phyloP scores from a whole-genome alignment of 2,888 invertebrate species.

The Neuroscelio doddi region DNA sequence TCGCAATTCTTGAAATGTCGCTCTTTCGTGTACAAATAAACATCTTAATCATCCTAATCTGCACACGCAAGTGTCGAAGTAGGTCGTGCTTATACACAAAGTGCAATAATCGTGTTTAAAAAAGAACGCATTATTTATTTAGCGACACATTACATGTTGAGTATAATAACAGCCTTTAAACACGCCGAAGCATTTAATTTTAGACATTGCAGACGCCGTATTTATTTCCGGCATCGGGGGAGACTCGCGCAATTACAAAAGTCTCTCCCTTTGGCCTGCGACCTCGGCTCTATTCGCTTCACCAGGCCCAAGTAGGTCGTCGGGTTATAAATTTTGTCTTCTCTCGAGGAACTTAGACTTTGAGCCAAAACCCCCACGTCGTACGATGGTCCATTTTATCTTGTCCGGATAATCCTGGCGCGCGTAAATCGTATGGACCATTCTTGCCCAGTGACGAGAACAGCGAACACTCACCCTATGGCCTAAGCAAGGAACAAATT shows the following conservation, averaged over 20 bases:
- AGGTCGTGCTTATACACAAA: too few species aligned
- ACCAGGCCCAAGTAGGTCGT: constrained; percentile 26
- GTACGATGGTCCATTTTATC: constrained; percentile 42
- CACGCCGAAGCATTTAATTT: constrained; percentile 52
- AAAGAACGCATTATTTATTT: too few species aligned
- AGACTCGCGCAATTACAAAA: constrained; percentile 35
- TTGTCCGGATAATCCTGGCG: constrained; percentile 39
- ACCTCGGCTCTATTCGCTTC: background rate
- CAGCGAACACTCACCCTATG: constrained; percentile 1
- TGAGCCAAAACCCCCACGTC: constrained; percentile 4
- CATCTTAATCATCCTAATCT: too few species aligned
- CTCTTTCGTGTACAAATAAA: too few species aligned
- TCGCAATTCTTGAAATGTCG: too few species aligned
- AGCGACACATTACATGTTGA: too few species aligned
- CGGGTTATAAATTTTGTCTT: constrained; percentile 36
- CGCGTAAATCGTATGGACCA: constrained; percentile 34
- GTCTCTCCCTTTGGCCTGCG: constrained; percentile 3
- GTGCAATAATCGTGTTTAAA: too few species aligned
- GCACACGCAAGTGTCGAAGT: too few species aligned
- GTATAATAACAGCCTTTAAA: constrained; percentile 9
- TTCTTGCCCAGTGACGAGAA: constrained; percentile 11
- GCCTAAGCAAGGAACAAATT: constrained; percentile 36
- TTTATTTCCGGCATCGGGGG: constrained; percentile 7
- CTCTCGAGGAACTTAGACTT: constrained; percentile 26
- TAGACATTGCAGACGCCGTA: constrained; percentile 34